phyloP scores from a whole-genome alignment of 2,888 invertebrate genomes.

The Pycnomerus fuliginosus region DNA sequence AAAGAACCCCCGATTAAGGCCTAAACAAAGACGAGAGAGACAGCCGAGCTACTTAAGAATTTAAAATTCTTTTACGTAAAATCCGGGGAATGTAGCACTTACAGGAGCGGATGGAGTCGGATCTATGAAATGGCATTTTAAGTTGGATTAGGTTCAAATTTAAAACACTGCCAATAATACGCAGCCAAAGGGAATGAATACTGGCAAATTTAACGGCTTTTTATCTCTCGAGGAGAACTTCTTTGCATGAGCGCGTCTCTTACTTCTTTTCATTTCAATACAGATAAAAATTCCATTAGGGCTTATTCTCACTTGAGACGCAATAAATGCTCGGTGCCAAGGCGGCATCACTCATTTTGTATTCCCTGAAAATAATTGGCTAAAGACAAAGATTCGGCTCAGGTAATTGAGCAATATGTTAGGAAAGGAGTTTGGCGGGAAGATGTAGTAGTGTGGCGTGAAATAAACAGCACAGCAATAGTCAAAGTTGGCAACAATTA shows the following conservation, averaged over 20 bases:
- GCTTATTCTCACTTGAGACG: not conserved
- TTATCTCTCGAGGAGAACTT: constrained; percentile 33
- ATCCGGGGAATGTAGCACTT: constrained; percentile 53
- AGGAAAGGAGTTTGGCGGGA: constrained; percentile 16
- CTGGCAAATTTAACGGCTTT: constrained; percentile 41
- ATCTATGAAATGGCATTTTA: constrained; percentile 57
- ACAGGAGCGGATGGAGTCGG: constrained; percentile 47
- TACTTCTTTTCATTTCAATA: constrained; percentile 29
- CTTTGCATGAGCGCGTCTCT: constrained; percentile 34
- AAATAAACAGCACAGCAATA: constrained; percentile 52
- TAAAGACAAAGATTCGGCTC: too few species aligned
- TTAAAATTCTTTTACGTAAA: constrained; percentile 55
- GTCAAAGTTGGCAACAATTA: constrained; percentile 52
- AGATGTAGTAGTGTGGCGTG: constrained; percentile 18
- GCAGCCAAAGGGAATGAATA: constrained; percentile 48
- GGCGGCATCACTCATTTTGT: too few species aligned
- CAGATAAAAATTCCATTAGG: constrained; percentile 23
- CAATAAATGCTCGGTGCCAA: not conserved
- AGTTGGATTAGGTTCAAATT: constrained; percentile 56
- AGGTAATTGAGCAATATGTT: constrained; percentile 21
- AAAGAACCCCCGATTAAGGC: constrained; percentile 31
- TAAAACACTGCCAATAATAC: constrained; percentile 55
- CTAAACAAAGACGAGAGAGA: constrained; percentile 25
- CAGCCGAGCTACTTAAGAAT: constrained; percentile 50
- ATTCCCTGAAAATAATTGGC: too few species aligned